Evolutionary conservation across 1,140 invertebrate species (phyloP).

Genomic region (Pseudachorutes palmiensis): DNA sequence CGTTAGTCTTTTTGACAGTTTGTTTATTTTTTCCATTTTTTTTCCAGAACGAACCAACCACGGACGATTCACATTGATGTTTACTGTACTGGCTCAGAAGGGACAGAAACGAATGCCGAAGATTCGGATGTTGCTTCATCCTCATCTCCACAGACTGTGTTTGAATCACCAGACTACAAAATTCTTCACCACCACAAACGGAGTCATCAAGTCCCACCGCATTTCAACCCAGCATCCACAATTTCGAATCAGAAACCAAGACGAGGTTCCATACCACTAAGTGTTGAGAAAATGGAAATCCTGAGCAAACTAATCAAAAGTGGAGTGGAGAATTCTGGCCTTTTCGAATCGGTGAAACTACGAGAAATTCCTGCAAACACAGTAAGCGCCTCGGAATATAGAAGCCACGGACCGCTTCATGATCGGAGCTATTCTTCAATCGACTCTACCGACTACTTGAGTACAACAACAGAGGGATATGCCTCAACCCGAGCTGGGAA

Average conservation of each 20-base stretch:
- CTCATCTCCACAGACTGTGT: conserved; percentile 54
- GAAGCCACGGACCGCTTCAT: not conserved
- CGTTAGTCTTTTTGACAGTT: not conserved
- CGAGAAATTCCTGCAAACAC: too few relatives aligned
- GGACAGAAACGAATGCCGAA: conserved; percentile 43
- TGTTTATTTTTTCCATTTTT: conserved; percentile 11
- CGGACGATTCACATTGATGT: conserved; percentile 68
- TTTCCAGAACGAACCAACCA: conserved; percentile 42
- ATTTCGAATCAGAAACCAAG: not conserved
- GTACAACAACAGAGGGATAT: not conserved
- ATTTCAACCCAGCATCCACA: conserved; percentile 10
- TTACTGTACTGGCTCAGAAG: conserved; percentile 63
- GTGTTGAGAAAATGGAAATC: not conserved
- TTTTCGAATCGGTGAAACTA: not conserved
- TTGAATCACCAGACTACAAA: conserved; percentile 53
- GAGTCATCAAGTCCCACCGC: conserved; percentile 18
- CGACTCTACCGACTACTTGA: not conserved
- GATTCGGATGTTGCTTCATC: conserved; percentile 39
- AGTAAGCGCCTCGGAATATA: conserved; percentile 8
- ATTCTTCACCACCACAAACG: conserved; percentile 49
- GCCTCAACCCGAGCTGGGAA: conserved; percentile 15
- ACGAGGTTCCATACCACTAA: not conserved
- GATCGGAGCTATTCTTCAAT: not conserved
- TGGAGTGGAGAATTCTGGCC: not conserved
- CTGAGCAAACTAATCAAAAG: not conserved